Evolutionary conservation across 2,797 vertebrate genomes (phyloP).

Genomic region (Miichthys miiuy): DNA sequence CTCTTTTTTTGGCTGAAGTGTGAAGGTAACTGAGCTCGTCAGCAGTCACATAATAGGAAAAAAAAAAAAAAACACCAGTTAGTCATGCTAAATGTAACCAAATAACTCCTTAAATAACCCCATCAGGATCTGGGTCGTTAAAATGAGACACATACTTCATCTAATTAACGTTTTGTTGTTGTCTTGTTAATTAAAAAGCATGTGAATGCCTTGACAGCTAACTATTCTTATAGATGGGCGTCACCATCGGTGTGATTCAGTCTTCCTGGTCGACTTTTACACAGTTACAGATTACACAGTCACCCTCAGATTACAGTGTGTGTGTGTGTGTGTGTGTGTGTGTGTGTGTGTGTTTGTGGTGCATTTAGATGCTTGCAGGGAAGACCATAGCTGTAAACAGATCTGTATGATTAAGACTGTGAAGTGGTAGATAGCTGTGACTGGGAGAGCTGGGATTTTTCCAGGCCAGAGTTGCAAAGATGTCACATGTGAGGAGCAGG

Average conservation of each 20-base stretch:
- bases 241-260: constrained; percentile 13
- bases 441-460: not conserved
- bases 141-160: no score
- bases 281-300: not conserved
- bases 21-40: not conserved
- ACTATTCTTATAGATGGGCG: constrained; percentile 34
- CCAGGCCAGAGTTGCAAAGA: not conserved
- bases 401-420: not conserved
- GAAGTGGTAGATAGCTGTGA: not conserved
- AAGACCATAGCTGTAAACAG: not conserved
- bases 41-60: not conserved
- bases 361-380: not conserved
- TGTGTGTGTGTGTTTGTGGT: not conserved
- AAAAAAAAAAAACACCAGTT: not conserved
- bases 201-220: not conserved
- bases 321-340: not conserved
- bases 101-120: not conserved
- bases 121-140: no score
- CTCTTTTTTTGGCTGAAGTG: constrained; percentile 7
- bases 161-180: not conserved
- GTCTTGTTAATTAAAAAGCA: not conserved
- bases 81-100: not conserved
- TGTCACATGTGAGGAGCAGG: not conserved
- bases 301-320: no score
- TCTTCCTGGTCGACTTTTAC: not conserved